Conservation (phyloP, 2,113 vertebrate species). For the Lamprologus ornatipinnis region DNA sequence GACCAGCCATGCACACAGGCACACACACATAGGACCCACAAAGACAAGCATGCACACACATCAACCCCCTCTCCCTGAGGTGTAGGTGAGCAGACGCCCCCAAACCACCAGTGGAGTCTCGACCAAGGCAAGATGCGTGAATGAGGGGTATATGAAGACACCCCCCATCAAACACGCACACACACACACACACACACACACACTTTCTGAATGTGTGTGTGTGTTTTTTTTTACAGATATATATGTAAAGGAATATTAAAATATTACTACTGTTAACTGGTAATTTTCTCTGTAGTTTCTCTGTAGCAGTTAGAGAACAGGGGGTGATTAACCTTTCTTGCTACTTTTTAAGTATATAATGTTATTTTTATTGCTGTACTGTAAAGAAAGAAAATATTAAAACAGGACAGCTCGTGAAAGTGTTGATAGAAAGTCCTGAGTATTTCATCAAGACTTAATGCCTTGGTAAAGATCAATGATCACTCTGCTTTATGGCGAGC, state of each 20-base stretch:
- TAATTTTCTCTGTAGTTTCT: neutral
- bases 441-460: slow-evolving; percentile 30
- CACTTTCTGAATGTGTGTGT: neutral
- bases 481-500: neutral
- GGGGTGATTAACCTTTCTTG: neutral
- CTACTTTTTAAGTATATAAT: neutral
- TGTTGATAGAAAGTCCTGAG: neutral
- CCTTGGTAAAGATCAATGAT: slow-evolving; percentile 36
- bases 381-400: neutral
- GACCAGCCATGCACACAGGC: neutral
- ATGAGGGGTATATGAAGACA: neutral
- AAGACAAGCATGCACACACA: neutral
- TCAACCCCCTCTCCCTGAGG: neutral
- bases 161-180: neutral
- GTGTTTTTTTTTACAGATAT: neutral
- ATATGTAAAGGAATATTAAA: neutral
- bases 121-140: neutral
- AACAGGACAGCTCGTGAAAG: neutral
- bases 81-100: neutral
- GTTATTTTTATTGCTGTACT: neutral
- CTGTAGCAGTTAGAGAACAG: neutral
- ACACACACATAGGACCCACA: neutral
- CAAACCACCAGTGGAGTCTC: neutral
- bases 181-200: neutral
- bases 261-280: neutral